phyloP scores from a whole-genome alignment of 2,888 invertebrate species.

The Limnephilus auricula region DNA sequence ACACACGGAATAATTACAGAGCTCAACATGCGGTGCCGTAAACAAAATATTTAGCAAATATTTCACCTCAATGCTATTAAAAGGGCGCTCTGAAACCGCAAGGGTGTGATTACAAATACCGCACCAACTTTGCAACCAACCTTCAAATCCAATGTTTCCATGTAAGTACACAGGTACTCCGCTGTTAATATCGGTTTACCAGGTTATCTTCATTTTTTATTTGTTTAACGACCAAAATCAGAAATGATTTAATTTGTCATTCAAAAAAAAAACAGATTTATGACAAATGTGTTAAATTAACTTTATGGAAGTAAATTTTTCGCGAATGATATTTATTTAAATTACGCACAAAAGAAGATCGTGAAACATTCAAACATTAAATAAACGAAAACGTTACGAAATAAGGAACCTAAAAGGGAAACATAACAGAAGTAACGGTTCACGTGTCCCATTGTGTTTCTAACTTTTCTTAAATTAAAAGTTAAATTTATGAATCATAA shows the following conservation, averaged over 20 bases:
- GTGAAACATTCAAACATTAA: background rate
- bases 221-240: background rate
- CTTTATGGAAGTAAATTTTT: background rate
- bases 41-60: background rate
- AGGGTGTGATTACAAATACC: background rate
- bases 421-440: background rate
- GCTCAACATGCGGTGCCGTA: background rate
- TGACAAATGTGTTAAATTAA: background rate
- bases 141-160: background rate
- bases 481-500: slow-evolving; percentile 13
- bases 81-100: background rate
- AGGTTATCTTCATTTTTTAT: background rate
- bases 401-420: background rate
- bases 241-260: background rate
- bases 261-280: background rate
- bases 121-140: background rate
- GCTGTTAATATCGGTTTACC: background rate
- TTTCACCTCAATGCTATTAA: background rate
- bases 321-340: background rate
- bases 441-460: background rate
- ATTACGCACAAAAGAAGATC: background rate
- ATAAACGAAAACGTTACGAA: background rate
- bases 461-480: slow-evolving; percentile 16
- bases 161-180: background rate
- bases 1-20: background rate